Evolutionary conservation across 2,113 vertebrate species (phyloP).

Genomic region (Syngnathus typhle): DNA sequence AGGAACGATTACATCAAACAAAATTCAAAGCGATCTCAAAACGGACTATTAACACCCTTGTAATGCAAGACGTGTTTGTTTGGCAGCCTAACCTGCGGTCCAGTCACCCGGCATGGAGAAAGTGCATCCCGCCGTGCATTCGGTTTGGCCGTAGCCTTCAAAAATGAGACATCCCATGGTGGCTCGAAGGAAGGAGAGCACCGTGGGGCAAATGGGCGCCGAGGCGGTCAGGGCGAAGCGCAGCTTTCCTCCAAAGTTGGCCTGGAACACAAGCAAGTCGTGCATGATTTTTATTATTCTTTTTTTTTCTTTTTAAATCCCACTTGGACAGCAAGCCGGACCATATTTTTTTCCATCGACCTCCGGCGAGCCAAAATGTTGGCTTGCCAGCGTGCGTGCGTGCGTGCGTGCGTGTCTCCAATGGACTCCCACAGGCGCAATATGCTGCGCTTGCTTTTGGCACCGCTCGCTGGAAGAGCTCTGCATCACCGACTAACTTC

Average conservation of each 20-base stretch:
- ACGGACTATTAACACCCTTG: too few relatives aligned
- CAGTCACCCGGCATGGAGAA: conserved; percentile 77
- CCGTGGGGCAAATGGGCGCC: conserved; percentile 71
- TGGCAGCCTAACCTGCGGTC: conserved; percentile 58
- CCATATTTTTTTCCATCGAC: conserved; percentile 46
- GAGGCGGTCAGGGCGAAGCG: conserved; percentile 72
- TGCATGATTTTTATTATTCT: not conserved
- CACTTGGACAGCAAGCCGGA: conserved; percentile 28
- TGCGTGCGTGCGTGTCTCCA: conserved; percentile 28
- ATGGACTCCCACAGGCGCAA: conserved; percentile 45
- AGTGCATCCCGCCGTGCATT: conserved; percentile 76
- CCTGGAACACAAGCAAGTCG: conserved; percentile 39
- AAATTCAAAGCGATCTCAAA: too few relatives aligned
- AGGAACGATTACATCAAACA: too few relatives aligned
- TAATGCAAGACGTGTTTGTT: not conserved
- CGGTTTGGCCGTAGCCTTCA: conserved; percentile 76
- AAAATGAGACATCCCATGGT: conserved; percentile 74
- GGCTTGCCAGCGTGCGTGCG: conserved; percentile 19
- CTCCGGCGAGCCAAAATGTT: conserved; percentile 30
- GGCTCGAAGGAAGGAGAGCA: conserved; percentile 75
- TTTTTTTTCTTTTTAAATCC: not conserved
- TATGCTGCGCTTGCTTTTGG: conserved; percentile 48
- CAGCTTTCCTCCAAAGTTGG: conserved; percentile 71
- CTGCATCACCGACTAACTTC: conserved; percentile 43
- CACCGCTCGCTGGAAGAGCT: conserved; percentile 38